phyloP scores from a whole-genome alignment of 2,797 vertebrate species.

The Toxotes lorentzi region DNA sequence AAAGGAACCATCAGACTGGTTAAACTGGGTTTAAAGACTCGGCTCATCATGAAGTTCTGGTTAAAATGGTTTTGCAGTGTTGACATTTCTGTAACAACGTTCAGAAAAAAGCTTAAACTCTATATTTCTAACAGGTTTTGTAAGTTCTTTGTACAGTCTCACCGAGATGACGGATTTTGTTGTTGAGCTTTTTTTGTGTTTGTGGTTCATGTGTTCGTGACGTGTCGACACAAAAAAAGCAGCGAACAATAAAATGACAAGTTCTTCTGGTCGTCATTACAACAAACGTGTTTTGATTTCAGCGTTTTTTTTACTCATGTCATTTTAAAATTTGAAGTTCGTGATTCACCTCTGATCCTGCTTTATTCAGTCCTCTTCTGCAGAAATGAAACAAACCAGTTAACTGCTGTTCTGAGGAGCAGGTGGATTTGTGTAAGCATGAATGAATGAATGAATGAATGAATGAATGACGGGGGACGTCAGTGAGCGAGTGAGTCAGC shows the following conservation, averaged over 20 bases:
- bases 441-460: too few relatives aligned
- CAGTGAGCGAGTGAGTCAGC: too few relatives aligned
- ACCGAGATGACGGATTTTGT: conserved; percentile 20
- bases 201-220: conserved; percentile 30
- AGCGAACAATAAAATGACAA: conserved; percentile 27
- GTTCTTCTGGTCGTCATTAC: not conserved
- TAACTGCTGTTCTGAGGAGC: too few relatives aligned
- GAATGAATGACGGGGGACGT: too few relatives aligned
- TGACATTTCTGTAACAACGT: not conserved
- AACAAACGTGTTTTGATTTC: not conserved
- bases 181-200: conserved; percentile 27
- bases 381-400: too few relatives aligned
- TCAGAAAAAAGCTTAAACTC: conserved; percentile 20
- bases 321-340: too few relatives aligned
- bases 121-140: conserved; percentile 62
- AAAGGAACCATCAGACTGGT: not conserved
- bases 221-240: conserved; percentile 22
- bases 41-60: not conserved
- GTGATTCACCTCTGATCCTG: too few relatives aligned
- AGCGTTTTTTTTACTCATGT: too few relatives aligned
- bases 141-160: conserved; percentile 45
- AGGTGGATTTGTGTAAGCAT: too few relatives aligned
- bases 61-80: not conserved
- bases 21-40: not conserved
- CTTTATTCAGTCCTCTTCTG: too few relatives aligned